phyloP scores from a whole-genome alignment of 2,888 invertebrate genomes.

The Caenorhabditis sp. region DNA sequence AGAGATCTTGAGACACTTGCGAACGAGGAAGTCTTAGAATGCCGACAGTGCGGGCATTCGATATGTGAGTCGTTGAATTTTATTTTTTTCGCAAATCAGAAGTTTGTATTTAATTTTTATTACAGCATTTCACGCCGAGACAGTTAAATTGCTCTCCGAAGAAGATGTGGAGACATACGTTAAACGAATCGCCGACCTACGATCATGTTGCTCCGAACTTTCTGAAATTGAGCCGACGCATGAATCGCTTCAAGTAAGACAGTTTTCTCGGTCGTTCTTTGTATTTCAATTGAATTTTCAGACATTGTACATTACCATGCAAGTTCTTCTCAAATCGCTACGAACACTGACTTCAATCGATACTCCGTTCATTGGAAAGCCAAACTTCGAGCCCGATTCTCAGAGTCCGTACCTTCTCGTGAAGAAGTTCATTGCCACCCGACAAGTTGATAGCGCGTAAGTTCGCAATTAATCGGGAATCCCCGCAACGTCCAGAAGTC shows the following conservation, averaged over 20 bases:
- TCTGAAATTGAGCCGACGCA: conserved; percentile 31
- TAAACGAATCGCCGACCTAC: conserved; percentile 39
- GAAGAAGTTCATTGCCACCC: conserved; percentile 28
- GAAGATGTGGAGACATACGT: conserved; percentile 39
- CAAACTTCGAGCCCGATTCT: conserved; percentile 47
- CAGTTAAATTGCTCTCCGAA: conserved; percentile 22
- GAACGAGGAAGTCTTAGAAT: conserved; percentile 34
- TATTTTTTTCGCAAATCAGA: too few relatives aligned
- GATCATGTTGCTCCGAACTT: conserved; percentile 25
- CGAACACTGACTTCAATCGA: conserved; percentile 37
- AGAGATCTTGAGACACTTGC: conserved; percentile 42
- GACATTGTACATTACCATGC: conserved; percentile 56
- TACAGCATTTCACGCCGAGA: conserved; percentile 46
- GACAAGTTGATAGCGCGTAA: conserved; percentile 43
- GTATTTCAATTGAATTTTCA: conserved; percentile 13
- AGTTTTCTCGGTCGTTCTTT: too few relatives aligned
- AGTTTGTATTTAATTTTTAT: too few relatives aligned
- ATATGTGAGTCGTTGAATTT: conserved; percentile 27
- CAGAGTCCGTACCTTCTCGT: conserved; percentile 31
- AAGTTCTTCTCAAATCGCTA: conserved; percentile 55
- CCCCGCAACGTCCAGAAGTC: neutral
- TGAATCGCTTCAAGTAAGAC: conserved; percentile 48
- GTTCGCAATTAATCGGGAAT: neutral
- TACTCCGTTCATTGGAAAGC: conserved; percentile 56
- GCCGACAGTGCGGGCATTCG: conserved; percentile 47